These are phyloP conservation scores for Quiscalus mexicanus DNA, from an alignment of 2,113 vertebrate species.

Conservation along the genomic window DNA sequence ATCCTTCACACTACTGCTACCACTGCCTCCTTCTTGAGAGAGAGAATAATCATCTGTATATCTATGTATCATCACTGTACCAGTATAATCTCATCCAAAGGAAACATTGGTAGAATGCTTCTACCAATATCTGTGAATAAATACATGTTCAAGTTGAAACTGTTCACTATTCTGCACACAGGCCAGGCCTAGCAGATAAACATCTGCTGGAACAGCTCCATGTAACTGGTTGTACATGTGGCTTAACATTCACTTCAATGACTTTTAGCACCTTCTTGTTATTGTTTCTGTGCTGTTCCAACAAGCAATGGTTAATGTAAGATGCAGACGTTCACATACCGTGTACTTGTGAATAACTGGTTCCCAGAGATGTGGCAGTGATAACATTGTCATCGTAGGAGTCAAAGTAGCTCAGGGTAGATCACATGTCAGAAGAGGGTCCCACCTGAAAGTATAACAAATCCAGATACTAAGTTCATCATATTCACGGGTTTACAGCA, in stretches of 20 bases:
- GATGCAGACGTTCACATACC: constrained; percentile 44
- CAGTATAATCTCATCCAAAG: background rate
- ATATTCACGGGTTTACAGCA: background rate
- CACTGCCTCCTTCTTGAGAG: background rate
- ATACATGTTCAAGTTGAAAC: background rate
- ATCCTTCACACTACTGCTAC: background rate
- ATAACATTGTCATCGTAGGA: constrained; percentile 62
- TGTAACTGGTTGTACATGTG: constrained; percentile 24
- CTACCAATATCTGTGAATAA: background rate
- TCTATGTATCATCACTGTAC: background rate
- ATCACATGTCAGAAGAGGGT: constrained; percentile 55
- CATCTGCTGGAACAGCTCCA: background rate
- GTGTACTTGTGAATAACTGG: constrained; percentile 33
- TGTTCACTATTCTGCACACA: background rate
- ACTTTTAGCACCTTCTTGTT: constrained; percentile 50
- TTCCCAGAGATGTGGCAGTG: constrained; percentile 65
- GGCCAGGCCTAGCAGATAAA: constrained; percentile 6
- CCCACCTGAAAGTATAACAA: constrained; percentile 45
- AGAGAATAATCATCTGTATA: background rate
- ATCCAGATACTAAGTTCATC: constrained; percentile 1
- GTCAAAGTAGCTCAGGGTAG: background rate
- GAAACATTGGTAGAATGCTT: background rate
- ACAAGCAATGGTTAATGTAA: constrained; percentile 28
- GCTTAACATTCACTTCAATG: constrained; percentile 37
- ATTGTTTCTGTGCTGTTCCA: constrained; percentile 29